Conservation (phyloP, 2,797 vertebrate genomes). For the Gallirallus australis region DNA sequence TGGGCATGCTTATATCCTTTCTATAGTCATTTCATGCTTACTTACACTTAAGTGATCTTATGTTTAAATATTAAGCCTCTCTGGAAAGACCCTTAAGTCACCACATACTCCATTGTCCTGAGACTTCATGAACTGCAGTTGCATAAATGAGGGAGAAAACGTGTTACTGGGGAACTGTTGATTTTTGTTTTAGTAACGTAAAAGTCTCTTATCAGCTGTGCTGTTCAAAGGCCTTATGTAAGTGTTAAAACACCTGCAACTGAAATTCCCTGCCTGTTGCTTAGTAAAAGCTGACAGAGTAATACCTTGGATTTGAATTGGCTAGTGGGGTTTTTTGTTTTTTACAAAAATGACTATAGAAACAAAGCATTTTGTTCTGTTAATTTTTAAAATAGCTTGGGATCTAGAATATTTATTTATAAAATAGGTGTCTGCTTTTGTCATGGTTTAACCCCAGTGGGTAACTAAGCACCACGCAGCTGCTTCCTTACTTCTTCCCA, state of each 20-base stretch:
- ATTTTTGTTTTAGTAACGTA: neutral
- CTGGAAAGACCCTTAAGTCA: neutral
- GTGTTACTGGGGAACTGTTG: neutral
- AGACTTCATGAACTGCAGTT: neutral
- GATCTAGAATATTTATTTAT: neutral
- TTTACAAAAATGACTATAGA: neutral
- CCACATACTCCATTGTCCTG: neutral
- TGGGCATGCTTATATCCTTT: neutral
- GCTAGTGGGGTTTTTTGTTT: neutral
- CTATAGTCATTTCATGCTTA: neutral
- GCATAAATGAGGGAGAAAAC: neutral
- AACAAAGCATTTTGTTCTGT: neutral
- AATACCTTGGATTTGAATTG: neutral
- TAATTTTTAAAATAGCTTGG: neutral
- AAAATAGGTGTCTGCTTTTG: neutral
- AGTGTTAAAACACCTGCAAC: neutral
- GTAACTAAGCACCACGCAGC: too few relatives aligned
- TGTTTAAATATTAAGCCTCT: neutral
- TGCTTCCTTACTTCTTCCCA: too few relatives aligned
- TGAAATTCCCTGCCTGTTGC: neutral
- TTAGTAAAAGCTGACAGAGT: neutral
- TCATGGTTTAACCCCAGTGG: too few relatives aligned
- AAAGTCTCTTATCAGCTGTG: neutral
- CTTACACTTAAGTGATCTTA: neutral
- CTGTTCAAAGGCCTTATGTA: neutral